These are phyloP conservation scores for Euzetes globulus DNA, from an alignment of 2,888 invertebrate genomes.

Conservation along the genomic window DNA sequence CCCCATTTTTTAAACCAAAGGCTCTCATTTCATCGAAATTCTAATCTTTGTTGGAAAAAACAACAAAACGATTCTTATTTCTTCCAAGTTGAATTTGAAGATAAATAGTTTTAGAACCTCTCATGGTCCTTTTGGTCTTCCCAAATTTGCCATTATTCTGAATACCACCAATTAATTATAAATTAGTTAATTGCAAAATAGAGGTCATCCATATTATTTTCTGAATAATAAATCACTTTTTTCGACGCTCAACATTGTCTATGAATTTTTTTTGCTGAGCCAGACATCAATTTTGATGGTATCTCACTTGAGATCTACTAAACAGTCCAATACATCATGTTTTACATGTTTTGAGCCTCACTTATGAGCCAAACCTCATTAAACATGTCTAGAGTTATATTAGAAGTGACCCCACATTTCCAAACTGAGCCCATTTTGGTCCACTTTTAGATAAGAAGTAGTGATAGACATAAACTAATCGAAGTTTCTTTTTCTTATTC, in stretches of 20 bases:
- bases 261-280: not conserved
- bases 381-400: not conserved
- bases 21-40: too few relatives aligned
- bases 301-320: conserved; percentile 15
- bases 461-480: not conserved
- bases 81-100: too few relatives aligned
- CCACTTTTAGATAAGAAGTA: not conserved
- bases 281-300: not conserved
- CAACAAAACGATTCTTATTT: too few relatives aligned
- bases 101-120: too few relatives aligned
- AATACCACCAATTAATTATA: too few relatives aligned
- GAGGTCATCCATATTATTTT: not conserved
- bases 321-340: conserved; percentile 13
- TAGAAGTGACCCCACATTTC: not conserved
- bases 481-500: not conserved
- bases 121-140: too few relatives aligned
- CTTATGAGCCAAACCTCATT: conserved; percentile 5
- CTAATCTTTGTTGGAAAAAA: too few relatives aligned
- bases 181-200: too few relatives aligned
- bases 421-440: not conserved
- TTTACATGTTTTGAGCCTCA: not conserved
- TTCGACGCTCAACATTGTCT: conserved; percentile 3
- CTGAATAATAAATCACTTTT: not conserved
- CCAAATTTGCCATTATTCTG: too few relatives aligned
- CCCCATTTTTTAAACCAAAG: too few relatives aligned